Evolutionary conservation across 2,797 vertebrate genomes (phyloP).

Genomic region (Microchirus variegatus): DNA sequence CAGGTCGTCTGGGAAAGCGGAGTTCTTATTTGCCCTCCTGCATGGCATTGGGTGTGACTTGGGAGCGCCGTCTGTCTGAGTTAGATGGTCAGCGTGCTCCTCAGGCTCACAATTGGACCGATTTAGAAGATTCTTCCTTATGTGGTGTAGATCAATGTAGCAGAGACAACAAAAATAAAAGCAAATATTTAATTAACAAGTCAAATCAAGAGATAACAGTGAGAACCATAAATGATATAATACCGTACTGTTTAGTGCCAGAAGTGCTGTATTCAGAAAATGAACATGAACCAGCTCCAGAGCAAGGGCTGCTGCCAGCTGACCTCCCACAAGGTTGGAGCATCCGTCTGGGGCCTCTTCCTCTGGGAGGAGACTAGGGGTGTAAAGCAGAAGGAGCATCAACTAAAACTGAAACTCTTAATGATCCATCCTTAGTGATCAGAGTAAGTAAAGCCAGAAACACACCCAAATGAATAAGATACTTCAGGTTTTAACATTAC

Average conservation of each 20-base stretch:
- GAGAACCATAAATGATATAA: background rate
- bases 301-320: slow-evolving; percentile 48
- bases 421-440: background rate
- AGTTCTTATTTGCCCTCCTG: slow-evolving; percentile 61
- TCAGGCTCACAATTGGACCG: slow-evolving; percentile 11
- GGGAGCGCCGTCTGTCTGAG: slow-evolving; percentile 39
- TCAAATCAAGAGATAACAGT: background rate
- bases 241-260: slow-evolving; percentile 46
- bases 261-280: slow-evolving; percentile 32
- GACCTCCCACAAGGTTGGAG: slow-evolving; percentile 28
- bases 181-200: background rate
- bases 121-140: slow-evolving; percentile 30
- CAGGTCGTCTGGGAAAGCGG: slow-evolving; percentile 72
- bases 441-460: too few relatives aligned
- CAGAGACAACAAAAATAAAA: slow-evolving; percentile 3
- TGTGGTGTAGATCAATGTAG: background rate
- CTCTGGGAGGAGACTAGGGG: slow-evolving; percentile 54
- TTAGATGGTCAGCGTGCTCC: slow-evolving; percentile 34
- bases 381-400: slow-evolving; percentile 22
- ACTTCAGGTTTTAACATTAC: background rate
- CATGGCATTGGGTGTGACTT: slow-evolving; percentile 12
- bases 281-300: slow-evolving; percentile 20
- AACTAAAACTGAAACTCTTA: slow-evolving; percentile 4
- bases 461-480: too few relatives aligned
- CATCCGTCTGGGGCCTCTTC: slow-evolving; percentile 41